Evolutionary conservation across 2,113 vertebrate species (phyloP), one percentile per base, ranked within the genome.

Genomic region (Cnemophilus loriae): DNA sequence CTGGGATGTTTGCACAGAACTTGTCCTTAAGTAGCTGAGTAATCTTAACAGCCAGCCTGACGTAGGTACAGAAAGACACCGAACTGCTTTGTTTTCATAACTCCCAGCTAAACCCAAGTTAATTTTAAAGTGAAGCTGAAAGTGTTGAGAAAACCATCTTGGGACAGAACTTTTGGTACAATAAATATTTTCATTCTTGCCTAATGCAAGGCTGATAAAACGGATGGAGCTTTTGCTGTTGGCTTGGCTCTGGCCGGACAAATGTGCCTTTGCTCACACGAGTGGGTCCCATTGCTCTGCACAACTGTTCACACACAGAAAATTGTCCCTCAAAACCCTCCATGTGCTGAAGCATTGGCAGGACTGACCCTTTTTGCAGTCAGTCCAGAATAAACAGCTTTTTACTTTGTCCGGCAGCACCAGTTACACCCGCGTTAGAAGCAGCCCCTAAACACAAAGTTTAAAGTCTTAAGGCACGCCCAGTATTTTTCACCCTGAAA

Each of bases 1-100:
- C 28, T 71, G 57, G 53, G 83, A 75, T 96, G 93, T 96, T 96
- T 97, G 90, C 90, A 87, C 65, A 95, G 73, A 92, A 78, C 90
- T 93, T 89, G 80, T 82, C 76, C 65, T 75, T 73, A 60, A 41
- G 76, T 93, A 92, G 86, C 61, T 60, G 81, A 20, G 73, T 30
- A 92, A 92, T 78, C 76, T 90, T 24, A 89, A 41, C 71, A 75
- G 64, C 27, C 60, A 67, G 69, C 68, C 80, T 90, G 92, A 94
- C 28, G 52, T 60, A 53, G 69, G 79, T 27, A 56, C 42, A 21
- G 16, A 55, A 32, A 65, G 46, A 88, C 57, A 90, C 60, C 63
- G 80, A 57, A 7, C 67, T 81, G 68, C 77, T 96, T 90, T 89
- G 86, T 90, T 93, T 84, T 27, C 53, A 1, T 7, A 77, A 57